phyloP scores from a whole-genome alignment of 2,888 invertebrate species.

The Pantelozetes paolii region DNA sequence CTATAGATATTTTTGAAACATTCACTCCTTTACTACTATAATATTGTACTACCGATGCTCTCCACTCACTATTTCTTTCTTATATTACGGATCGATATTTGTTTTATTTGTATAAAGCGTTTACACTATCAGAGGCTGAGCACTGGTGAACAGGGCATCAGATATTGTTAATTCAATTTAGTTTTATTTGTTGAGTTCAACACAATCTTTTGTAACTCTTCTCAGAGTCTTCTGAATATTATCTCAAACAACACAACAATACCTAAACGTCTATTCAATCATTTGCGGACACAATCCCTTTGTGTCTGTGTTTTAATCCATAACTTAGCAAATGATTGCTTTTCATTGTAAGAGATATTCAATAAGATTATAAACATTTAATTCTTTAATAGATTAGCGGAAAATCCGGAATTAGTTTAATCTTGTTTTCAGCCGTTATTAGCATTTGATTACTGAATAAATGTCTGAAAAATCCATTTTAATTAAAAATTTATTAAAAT shows the following conservation, averaged over 20 bases:
- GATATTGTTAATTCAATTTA: conserved; percentile 18
- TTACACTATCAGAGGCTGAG: conserved; percentile 13
- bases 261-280: background rate
- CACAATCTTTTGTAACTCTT: background rate
- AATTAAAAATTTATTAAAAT: too few relatives aligned
- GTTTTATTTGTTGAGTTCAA: background rate
- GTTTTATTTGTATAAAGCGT: conserved; percentile 21
- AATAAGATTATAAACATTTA: too few relatives aligned
- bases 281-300: background rate
- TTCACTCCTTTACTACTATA: conserved; percentile 4
- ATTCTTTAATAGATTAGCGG: too few relatives aligned
- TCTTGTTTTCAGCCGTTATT: too few relatives aligned
- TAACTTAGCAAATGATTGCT: too few relatives aligned
- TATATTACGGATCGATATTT: conserved; percentile 24
- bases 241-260: background rate
- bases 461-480: too few relatives aligned
- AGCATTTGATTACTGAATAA: too few relatives aligned
- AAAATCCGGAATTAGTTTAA: too few relatives aligned
- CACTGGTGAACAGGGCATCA: background rate
- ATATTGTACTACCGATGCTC: background rate
- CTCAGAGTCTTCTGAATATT: background rate
- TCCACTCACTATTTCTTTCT: conserved; percentile 5
- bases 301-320: too few relatives aligned
- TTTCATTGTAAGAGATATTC: too few relatives aligned
- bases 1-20: conserved; percentile 2